These are phyloP conservation scores for Ptychoptera contaminata DNA, from an alignment of 2,888 invertebrate species.

Conservation along the genomic window DNA sequence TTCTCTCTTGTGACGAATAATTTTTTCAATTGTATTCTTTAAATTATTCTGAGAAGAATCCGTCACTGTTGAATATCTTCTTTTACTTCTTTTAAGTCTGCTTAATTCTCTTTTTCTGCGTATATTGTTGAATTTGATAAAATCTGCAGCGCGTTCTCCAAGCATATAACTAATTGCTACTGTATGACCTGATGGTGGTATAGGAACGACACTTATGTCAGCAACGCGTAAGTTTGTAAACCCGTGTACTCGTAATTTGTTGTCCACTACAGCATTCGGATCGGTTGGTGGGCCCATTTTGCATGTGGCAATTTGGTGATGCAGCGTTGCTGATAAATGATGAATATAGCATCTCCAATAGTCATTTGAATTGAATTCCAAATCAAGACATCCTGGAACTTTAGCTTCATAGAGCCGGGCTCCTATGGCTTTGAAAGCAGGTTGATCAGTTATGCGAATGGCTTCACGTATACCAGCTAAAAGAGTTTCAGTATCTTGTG, in stretches of 20 bases:
- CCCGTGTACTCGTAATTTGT: constrained; percentile 30
- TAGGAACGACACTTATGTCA: constrained; percentile 32
- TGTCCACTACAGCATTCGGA: constrained; percentile 37
- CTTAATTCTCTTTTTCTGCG: not conserved
- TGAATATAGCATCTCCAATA: constrained; percentile 54
- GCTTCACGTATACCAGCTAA: constrained; percentile 46
- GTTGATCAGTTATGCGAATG: constrained; percentile 39
- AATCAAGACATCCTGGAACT: constrained; percentile 41
- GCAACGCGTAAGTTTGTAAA: constrained; percentile 25
- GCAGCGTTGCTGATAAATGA: constrained; percentile 51
- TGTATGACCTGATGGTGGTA: constrained; percentile 30
- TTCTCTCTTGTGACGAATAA: too few relatives aligned
- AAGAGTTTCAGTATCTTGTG: constrained; percentile 45
- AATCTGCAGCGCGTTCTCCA: constrained; percentile 32
- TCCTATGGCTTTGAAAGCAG: constrained; percentile 41
- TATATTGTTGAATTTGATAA: constrained; percentile 26
- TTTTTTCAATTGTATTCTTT: too few relatives aligned
- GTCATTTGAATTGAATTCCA: constrained; percentile 43
- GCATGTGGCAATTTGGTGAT: constrained; percentile 46
- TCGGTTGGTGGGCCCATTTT: constrained; percentile 40
- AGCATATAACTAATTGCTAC: constrained; percentile 34
- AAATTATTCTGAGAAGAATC: too few relatives aligned
- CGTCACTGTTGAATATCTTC: too few relatives aligned
- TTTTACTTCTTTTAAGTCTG: too few relatives aligned
- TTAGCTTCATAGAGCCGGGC: constrained; percentile 41